Evolutionary conservation across 1,140 invertebrate species (phyloP), one percentile per base, ranked within the genome.

Genomic region (Diachasma alloeum): DNA sequence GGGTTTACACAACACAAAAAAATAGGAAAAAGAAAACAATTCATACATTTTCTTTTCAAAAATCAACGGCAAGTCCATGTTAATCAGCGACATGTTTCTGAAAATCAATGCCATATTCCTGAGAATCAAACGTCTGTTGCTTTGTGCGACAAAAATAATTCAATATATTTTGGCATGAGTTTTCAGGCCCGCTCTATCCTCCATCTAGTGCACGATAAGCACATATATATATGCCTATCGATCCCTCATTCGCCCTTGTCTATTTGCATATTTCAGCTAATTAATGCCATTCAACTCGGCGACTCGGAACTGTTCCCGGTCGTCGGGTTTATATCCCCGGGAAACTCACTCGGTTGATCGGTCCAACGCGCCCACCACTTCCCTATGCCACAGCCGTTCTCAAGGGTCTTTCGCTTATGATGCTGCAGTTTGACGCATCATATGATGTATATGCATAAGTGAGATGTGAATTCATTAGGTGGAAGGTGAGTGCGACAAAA

Each of bases 371-470:
- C 70, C 44, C 70, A 36, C 70, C 53, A 37, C 39, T 9, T 74
- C 13, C 31, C 53, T 39, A 26, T 39, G 22, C 26, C 36, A 31
- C 24, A 31, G 24, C 26, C 48, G 22, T 26, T 74, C 56, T 74
- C 72, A 42, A 56, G 39, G 53, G 24, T 67, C 56, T 66, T 67
- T 67, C 56, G 8, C 22, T 74, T 66, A 44, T 26, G 31, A 71
- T 77, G 36, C 37, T 44, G 73, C 37, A 74, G 68, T 78, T 75
- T 81, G 82, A 82, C 83, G 83, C 83, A 84, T 83, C 83, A 84
- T 84, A 82, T 81, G 78, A 80, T 80, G 79, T 81, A 84, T 83
- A 84, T 80, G 79, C 80, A 82, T 81, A 82, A 81, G 80, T 77
- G 78, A 77, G 80, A 80, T 42, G 39, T 4, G 39, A 42, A 42